phyloP scores from a whole-genome alignment of 2,888 invertebrate genomes.

The Cephus nigrinus region DNA sequence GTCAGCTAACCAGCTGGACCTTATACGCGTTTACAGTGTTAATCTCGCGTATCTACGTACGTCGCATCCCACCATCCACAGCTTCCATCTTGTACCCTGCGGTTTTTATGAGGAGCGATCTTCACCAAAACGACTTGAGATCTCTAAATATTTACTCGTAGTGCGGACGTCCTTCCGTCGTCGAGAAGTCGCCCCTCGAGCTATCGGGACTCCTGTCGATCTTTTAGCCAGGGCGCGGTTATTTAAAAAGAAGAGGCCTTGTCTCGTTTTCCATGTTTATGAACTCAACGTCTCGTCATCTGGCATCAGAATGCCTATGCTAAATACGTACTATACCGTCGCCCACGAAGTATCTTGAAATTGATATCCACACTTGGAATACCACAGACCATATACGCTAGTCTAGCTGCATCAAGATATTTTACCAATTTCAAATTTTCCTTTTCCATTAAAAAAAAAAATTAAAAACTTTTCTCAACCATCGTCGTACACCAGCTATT shows the following conservation, averaged over 20 bases:
- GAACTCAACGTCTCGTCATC: slow-evolving; percentile 47
- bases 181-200: slow-evolving; percentile 22
- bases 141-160: slow-evolving; percentile 60
- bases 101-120: slow-evolving; percentile 56
- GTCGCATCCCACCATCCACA: not conserved
- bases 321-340: not conserved
- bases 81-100: slow-evolving; percentile 31
- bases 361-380: not conserved
- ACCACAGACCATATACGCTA: not conserved
- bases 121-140: slow-evolving; percentile 48
- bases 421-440: not conserved
- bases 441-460: not conserved
- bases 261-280: not conserved
- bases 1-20: not conserved
- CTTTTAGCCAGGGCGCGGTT: not conserved
- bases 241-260: not conserved
- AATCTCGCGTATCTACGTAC: not conserved
- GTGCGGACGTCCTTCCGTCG: slow-evolving; percentile 58
- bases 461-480: not conserved
- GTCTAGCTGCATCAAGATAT: not conserved
- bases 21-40: not conserved
- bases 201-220: not conserved
- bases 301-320: slow-evolving; percentile 44
- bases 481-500: not conserved
- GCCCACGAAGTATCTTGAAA: not conserved